Conservation (phyloP, 1,140 invertebrate genomes). For the Cyrtorhinus lividipennis region DNA sequence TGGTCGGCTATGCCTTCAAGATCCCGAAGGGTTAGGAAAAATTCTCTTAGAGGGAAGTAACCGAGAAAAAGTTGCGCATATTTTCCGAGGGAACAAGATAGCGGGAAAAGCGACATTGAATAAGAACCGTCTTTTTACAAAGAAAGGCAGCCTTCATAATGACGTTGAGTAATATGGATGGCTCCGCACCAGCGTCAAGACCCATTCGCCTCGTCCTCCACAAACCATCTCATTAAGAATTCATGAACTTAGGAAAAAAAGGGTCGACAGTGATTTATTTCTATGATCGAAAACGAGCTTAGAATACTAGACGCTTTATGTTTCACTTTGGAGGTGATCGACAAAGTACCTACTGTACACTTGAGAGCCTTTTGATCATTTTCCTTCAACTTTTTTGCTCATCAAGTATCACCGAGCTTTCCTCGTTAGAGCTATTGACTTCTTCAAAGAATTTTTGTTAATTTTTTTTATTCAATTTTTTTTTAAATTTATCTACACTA, state of each 20-base stretch:
- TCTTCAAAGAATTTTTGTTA: no score
- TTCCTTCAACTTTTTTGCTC: no score
- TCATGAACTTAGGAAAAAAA: neutral
- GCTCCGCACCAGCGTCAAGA: neutral
- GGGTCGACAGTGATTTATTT: constrained; percentile 4
- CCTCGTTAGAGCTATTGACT: no score
- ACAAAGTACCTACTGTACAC: no score
- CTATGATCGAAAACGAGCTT: neutral
- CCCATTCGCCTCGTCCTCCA: neutral
- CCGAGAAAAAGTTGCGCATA: neutral
- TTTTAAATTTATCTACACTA: no score
- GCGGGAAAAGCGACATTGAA: constrained; percentile 4
- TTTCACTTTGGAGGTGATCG: no score
- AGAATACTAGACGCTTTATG: neutral
- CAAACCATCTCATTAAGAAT: neutral
- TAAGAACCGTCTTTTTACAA: neutral
- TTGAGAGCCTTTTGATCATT: no score
- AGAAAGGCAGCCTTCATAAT: neutral
- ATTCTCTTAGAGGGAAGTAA: neutral
- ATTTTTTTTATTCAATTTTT: no score
- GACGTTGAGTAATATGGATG: constrained; percentile 8
- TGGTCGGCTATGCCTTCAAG: no score
- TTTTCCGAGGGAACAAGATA: constrained; percentile 3
- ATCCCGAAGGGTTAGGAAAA: neutral
- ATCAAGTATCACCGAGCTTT: no score